phyloP scores from a whole-genome alignment of 2,113 vertebrate species.

The Ciconia stormi region DNA sequence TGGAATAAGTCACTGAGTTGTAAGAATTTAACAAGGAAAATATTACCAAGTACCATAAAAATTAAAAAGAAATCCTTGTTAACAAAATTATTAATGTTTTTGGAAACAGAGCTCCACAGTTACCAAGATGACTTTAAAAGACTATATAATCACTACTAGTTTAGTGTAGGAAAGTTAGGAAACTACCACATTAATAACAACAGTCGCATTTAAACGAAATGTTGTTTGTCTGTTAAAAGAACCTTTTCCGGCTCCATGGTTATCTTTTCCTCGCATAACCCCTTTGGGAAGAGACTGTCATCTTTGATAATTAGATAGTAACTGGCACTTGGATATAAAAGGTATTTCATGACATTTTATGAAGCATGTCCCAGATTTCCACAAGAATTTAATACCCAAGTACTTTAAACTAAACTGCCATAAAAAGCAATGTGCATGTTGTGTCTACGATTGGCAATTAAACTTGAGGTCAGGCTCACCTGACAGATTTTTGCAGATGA shows the following conservation, averaged over 20 bases:
- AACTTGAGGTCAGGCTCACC: neutral
- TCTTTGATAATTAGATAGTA: neutral
- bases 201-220: neutral
- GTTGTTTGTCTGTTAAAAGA: neutral
- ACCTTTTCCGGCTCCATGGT: neutral
- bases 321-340: neutral
- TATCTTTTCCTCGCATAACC: neutral
- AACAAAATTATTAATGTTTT: neutral
- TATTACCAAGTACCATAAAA: neutral
- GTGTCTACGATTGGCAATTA: neutral
- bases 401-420: neutral
- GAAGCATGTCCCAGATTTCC: neutral
- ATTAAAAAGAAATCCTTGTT: no score
- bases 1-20: neutral
- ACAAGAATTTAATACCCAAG: neutral
- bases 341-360: slow-evolving; percentile 1
- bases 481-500: neutral
- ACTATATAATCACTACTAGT: neutral
- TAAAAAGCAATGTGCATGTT: neutral
- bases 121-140: neutral
- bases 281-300: neutral
- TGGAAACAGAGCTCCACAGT: neutral
- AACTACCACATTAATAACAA: neutral
- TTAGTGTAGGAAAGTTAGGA: neutral
- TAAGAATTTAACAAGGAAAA: neutral